A percentile compares a stretch with the other conserved stretches of the same genome.
These are phyloP conservation scores for Peromyscus maniculatus DNA, from an alignment of 2,113 vertebrate species.

Conservation along the genomic window DNA sequence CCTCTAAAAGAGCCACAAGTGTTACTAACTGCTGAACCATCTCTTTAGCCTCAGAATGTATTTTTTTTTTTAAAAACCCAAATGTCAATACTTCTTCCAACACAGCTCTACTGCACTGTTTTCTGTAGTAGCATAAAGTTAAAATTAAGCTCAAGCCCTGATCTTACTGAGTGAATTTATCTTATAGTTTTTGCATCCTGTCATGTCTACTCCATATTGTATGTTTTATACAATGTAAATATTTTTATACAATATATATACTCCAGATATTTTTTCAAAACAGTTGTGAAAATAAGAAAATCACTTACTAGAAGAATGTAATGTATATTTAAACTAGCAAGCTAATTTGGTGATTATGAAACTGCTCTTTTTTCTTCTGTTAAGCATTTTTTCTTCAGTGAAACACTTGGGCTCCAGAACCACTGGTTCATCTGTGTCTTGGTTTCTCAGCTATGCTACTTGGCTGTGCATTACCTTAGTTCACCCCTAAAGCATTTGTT, in stretches of 20 bases:
- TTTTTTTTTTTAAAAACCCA: not conserved
- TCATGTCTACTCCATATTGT: not conserved
- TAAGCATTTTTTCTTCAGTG: not conserved
- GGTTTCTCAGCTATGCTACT: not conserved
- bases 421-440: not conserved
- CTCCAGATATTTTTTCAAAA: not conserved
- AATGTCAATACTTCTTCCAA: not conserved
- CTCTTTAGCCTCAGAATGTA: not conserved
- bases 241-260: no score
- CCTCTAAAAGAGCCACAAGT: no score
- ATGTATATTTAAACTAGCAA: not conserved
- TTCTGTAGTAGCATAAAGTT: not conserved
- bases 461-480: not conserved
- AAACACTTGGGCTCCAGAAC: not conserved
- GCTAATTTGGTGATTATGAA: not conserved
- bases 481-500: not conserved
- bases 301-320: not conserved
- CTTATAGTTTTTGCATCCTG: not conserved
- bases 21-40: not conserved
- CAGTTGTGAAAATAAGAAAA: not conserved
- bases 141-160: not conserved
- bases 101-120: not conserved
- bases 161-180: not conserved
- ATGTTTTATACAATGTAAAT: not conserved
- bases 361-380: not conserved